Conservation (phyloP, 2,888 invertebrate species). For the Steinernema hermaphroditum region DNA sequence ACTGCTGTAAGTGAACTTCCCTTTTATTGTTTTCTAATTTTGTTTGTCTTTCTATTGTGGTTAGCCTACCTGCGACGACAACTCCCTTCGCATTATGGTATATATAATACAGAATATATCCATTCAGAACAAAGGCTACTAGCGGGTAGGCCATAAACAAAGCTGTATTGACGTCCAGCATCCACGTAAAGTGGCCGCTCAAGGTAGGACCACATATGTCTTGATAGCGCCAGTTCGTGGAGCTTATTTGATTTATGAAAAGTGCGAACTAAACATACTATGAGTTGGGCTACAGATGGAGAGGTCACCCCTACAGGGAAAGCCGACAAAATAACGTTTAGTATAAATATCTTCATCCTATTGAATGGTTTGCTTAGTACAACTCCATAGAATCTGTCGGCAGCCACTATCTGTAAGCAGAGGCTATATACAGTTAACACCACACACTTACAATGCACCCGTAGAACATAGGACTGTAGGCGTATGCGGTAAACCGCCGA, state of each 20-base stretch:
- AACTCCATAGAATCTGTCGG: neutral
- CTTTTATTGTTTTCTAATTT: too few relatives aligned
- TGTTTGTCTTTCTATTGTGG: too few relatives aligned
- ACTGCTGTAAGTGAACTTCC: too few relatives aligned
- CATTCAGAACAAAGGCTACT: neutral
- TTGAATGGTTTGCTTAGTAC: neutral
- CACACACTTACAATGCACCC: neutral
- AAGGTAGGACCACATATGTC: neutral
- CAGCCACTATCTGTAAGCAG: neutral
- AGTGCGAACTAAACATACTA: neutral
- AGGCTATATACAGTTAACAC: neutral
- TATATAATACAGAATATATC: neutral
- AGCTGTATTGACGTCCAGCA: neutral
- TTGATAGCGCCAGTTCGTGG: neutral
- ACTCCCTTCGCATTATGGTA: neutral
- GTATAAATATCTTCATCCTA: neutral
- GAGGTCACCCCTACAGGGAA: neutral
- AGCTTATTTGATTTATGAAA: neutral
- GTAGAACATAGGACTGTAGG: conserved; percentile 1
- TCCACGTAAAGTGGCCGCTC: neutral
- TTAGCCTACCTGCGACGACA: neutral
- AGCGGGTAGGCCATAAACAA: neutral
- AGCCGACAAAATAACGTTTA: neutral
- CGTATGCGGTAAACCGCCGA: neutral
- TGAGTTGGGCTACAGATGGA: neutral